phyloP scores from a whole-genome alignment of 2,113 vertebrate species.

The Pampusana beccarii region DNA sequence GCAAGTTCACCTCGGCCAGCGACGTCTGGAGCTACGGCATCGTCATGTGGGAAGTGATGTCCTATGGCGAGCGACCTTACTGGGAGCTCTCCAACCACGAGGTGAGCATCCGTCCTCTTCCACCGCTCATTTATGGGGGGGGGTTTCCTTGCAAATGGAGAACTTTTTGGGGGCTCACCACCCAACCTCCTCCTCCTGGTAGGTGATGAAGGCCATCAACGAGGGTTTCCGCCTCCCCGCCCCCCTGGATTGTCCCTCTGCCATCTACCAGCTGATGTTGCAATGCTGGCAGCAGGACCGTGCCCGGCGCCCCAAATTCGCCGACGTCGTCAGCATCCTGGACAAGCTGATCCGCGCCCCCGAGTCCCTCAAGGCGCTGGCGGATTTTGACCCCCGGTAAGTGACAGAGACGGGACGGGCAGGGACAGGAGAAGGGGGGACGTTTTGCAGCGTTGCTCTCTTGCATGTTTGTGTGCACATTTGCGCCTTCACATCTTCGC shows the following conservation, averaged over 20 bases:
- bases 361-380: slow-evolving; percentile 90
- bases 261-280: slow-evolving; percentile 97
- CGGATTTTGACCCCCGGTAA: slow-evolving; percentile 96
- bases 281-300: slow-evolving; percentile 97
- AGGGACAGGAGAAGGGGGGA: too few relatives aligned
- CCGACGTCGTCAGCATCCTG: slow-evolving; percentile 91
- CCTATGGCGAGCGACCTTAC: slow-evolving; percentile 92
- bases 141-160: fast-evolving
- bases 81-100: slow-evolving; percentile 98
- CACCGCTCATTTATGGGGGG: fast-evolving
- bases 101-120: slow-evolving; percentile 58
- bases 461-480: too few relatives aligned
- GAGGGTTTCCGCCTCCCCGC: slow-evolving; percentile 94
- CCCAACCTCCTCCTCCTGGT: neutral
- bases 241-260: slow-evolving; percentile 93
- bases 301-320: slow-evolving; percentile 87
- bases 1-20: slow-evolving; percentile 96
- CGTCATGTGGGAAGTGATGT: slow-evolving; percentile 99
- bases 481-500: neutral
- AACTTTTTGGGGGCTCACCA: fast-evolving
- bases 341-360: slow-evolving; percentile 94
- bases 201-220: slow-evolving; percentile 99
- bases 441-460: fast-evolving
- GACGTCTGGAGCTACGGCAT: slow-evolving; percentile 98
- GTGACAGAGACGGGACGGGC: fast-evolving